Evolutionary conservation across 2,797 vertebrate genomes (phyloP), one percentile per base, ranked within the genome.

Genomic region (Podargus strigoides): DNA sequence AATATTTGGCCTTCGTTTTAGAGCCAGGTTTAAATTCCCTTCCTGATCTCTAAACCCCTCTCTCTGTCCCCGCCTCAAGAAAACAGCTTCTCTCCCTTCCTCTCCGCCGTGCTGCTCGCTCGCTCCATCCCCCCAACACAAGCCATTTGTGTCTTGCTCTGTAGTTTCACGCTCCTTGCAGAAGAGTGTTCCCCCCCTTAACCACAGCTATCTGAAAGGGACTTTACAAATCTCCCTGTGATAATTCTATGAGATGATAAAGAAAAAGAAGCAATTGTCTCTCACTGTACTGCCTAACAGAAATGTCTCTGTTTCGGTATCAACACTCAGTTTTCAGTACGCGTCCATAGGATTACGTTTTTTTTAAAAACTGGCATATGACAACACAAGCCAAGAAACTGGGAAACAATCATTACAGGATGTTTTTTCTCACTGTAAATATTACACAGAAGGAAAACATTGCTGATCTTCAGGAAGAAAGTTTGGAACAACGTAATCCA

Each of bases 341-440:
- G 4, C n/a, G 37, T 21, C 64, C 78, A 41, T 41, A 41, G 36
- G 72, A 72, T 72, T 47, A 8, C 1, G 36, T 42, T 87, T 42
- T 42, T 47, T 88, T 52, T 32, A 63, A 60, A 84, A 78, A 64
- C 59, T 56, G 84, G 80, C 52, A 66, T 18, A 47, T 7, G 67
- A 87, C 36, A 86, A 42, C 11, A 28, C 46, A 58, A 66, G 88
- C 92, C 84, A 93, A 92, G 74, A 77, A 52, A 87, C 17, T 1
- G 23, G 77, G 78, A 86, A 93, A 79, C 81, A 79, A 90, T 69
- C 77, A 41, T 37, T 36, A 46, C 90, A 89, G 94, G 86, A 90
- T 95, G 80, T 76, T 92, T 86, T 47, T 47, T 28, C 3, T 76
- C 49, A 28, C 3, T 52, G 78, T 85, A 94, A 96, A 93, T 93